Conservation (phyloP, 2,113 vertebrate genomes). For the Calypte anna region DNA sequence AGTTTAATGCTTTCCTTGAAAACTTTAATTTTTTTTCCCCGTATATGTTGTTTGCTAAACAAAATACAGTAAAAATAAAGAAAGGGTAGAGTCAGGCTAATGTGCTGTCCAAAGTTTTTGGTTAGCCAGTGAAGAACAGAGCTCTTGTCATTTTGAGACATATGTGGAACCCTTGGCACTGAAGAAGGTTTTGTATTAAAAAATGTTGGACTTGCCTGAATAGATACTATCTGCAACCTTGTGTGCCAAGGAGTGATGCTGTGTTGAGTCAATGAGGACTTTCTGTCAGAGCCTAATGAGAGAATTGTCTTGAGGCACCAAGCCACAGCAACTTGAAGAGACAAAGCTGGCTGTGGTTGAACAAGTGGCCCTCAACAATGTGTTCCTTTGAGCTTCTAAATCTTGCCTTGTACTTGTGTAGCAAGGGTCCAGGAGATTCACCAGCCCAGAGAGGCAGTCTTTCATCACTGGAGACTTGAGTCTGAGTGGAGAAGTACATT, state of each 20-base stretch:
- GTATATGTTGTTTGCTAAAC: not conserved
- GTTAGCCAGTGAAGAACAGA: not conserved
- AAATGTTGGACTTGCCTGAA: slow-evolving; percentile 42
- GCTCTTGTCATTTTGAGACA: not conserved
- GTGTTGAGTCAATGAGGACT: slow-evolving; percentile 35
- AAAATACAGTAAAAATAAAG: not conserved
- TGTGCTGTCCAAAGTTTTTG: not conserved
- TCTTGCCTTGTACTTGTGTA: not conserved
- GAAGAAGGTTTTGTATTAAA: slow-evolving; percentile 21
- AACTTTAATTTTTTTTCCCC: not conserved
- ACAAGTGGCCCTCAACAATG: not conserved
- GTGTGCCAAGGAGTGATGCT: slow-evolving; percentile 12
- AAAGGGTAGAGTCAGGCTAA: not conserved
- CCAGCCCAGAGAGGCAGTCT: not conserved
- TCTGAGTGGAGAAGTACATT: not conserved
- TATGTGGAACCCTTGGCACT: not conserved
- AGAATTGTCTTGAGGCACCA: slow-evolving; percentile 55
- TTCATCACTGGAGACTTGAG: not conserved
- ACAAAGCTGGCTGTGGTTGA: not conserved
- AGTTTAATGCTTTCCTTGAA: not conserved
- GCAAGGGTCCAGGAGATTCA: not conserved
- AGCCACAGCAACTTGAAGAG: slow-evolving; percentile 49
- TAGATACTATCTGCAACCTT: slow-evolving; percentile 55
- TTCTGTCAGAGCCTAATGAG: slow-evolving; percentile 37
- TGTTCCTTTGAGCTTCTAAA: slow-evolving; percentile 46